Evolutionary conservation across 1,140 invertebrate genomes (phyloP).

Genomic region (Polypedilum vanderplanki): DNA sequence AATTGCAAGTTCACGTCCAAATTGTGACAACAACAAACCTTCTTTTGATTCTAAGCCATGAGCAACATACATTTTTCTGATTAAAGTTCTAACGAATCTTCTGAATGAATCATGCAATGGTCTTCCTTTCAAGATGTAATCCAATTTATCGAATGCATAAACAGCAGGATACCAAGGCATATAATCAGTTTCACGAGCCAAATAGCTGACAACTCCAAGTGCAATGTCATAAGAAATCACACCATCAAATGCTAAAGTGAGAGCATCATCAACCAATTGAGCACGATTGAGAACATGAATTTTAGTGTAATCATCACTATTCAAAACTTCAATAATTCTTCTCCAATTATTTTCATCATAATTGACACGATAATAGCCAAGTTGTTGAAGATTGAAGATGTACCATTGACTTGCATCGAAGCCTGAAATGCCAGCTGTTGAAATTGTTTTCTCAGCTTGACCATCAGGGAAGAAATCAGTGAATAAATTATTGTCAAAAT

Average conservation of each 20-base stretch:
- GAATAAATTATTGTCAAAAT: slow-evolving; percentile 39
- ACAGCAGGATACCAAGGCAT: slow-evolving; percentile 50
- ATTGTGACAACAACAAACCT: not conserved
- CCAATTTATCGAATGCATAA: slow-evolving; percentile 34
- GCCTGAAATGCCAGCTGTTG: slow-evolving; percentile 30
- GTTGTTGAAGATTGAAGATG: slow-evolving; percentile 45
- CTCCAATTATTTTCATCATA: slow-evolving; percentile 51
- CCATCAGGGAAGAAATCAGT: slow-evolving; percentile 35
- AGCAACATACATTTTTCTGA: not conserved
- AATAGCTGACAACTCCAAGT: slow-evolving; percentile 47
- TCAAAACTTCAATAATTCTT: slow-evolving; percentile 44
- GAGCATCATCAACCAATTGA: slow-evolving; percentile 69
- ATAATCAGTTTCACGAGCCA: slow-evolving; percentile 48
- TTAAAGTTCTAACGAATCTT: not conserved
- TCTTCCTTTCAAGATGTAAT: not conserved
- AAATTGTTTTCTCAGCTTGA: slow-evolving; percentile 26
- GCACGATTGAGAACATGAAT: slow-evolving; percentile 66
- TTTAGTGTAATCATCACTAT: slow-evolving; percentile 38
- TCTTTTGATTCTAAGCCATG: slow-evolving; percentile 34
- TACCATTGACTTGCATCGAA: slow-evolving; percentile 39
- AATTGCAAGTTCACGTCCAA: not conserved
- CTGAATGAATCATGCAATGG: slow-evolving; percentile 34
- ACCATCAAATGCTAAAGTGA: slow-evolving; percentile 55
- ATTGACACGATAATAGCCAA: slow-evolving; percentile 57
- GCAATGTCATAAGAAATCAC: slow-evolving; percentile 47